Base-by-base conservation (phyloP, 2,797 vertebrate species). In the Euthynnus affinis region DNA sequence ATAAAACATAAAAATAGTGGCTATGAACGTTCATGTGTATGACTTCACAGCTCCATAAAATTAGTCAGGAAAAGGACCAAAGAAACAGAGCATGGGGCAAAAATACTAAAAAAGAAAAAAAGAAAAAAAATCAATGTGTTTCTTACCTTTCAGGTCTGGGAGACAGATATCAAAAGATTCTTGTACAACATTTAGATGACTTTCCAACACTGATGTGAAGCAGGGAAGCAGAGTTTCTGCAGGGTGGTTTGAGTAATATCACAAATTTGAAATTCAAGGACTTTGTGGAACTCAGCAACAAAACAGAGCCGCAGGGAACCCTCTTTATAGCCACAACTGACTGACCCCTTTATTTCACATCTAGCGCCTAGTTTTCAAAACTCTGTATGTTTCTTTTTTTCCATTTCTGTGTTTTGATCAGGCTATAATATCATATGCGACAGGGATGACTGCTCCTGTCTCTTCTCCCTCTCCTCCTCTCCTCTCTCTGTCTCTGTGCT, bases 371-470 rank as follows among this genome's bases (percentile, higher is more conserved):
- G 65, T 73, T 92, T 87, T 87, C 62, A 86, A 52, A 81, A 71
- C 64, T 44, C 74, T 32, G 13, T 4, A 13, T 25, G 29, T 42
- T 73, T 59, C 49, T 60, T 70, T 81, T 81, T 65, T 60, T 58
- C 70, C 69, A 49, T 65, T 76, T 73, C 61, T 32, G 34, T 52
- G 78, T 78, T 91, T 88, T 87, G 85, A 93, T 93, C 90, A 61
- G 85, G 87, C 83, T 90, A 88, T 96, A 96, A 97, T 97, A 94
- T 94, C 91, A 96, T 94, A 94, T 92, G 88, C 90, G 94, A 90
- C 89, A 94, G 88, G 86, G 89, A 94, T 95, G 94, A 91, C 92
- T 93, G 93, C 88, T 91, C 93, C 91, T 94, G 95, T 68, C 85
- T 90, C 78, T 34, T 68, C 89, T 89, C 49, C 46, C 46, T 70